These are phyloP conservation scores for Halocynthia aurantium DNA, from an alignment of 23 tunicate genomes.

Conservation along the genomic window DNA sequence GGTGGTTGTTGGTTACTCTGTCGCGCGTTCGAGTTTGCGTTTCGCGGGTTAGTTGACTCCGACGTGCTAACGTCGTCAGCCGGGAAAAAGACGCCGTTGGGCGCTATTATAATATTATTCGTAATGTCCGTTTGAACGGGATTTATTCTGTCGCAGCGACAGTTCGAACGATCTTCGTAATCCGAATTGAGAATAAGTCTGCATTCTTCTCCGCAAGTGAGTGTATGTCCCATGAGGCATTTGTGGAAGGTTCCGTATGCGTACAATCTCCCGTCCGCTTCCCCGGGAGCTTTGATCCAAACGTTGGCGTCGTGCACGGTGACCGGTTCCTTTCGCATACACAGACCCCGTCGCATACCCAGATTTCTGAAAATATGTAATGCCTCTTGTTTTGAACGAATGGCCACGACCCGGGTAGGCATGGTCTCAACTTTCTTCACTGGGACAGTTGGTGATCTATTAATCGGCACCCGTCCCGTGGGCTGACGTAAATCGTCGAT, in stretches of 20 bases:
- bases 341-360: not conserved
- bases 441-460: not conserved
- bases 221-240: slow-evolving; percentile 59
- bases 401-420: not conserved
- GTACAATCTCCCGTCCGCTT: slow-evolving; percentile 76
- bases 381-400: slow-evolving; percentile 15
- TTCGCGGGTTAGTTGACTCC: not conserved
- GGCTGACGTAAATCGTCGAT: slow-evolving; percentile 6
- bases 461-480: slow-evolving; percentile 13
- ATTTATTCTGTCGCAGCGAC: slow-evolving; percentile 12
- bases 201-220: slow-evolving; percentile 60
- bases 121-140: not conserved
- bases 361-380: not conserved
- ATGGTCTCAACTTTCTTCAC: not conserved
- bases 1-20: not conserved
- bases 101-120: too few species aligned
- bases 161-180: not conserved
- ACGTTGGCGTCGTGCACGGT: slow-evolving; percentile 79
- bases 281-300: slow-evolving; percentile 85
- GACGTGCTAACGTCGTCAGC: not conserved
- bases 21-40: not conserved
- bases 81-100: too few species aligned
- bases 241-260: slow-evolving; percentile 41
- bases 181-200: slow-evolving; percentile 2
- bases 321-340: slow-evolving; percentile 15